Evolutionary conservation across 1,140 invertebrate species (phyloP).

Genomic region (Anadara kagoshimensis): DNA sequence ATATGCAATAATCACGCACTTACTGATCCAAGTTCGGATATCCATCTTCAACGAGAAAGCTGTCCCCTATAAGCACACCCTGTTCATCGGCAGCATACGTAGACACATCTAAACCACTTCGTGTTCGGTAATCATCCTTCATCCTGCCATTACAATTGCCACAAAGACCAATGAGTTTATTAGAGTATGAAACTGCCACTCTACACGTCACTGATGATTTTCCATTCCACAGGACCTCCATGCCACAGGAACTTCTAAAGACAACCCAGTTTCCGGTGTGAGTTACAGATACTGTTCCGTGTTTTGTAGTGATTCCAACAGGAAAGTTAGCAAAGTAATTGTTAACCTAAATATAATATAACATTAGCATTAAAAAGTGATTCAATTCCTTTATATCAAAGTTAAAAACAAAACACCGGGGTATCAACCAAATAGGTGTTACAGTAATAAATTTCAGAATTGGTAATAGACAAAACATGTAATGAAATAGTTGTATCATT

Average conservation of each 20-base stretch:
- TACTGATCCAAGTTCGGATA: background rate
- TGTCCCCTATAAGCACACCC: background rate
- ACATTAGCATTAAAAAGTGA: too few relatives aligned
- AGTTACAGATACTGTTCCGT: background rate
- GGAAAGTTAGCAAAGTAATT: background rate
- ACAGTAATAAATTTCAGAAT: too few relatives aligned
- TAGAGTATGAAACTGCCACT: too few relatives aligned
- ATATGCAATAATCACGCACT: background rate
- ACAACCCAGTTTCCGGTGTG: slow-evolving; percentile 1
- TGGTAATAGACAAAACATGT: too few relatives aligned
- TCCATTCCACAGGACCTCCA: background rate
- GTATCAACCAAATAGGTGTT: too few relatives aligned
- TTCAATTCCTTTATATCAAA: too few relatives aligned
- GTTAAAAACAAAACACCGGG: too few relatives aligned
- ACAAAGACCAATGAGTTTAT: slow-evolving; percentile 35
- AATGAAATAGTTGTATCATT: too few relatives aligned
- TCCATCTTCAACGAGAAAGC: background rate
- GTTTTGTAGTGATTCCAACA: background rate
- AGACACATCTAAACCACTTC: slow-evolving; percentile 26
- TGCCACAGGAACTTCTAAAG: background rate
- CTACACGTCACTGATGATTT: background rate
- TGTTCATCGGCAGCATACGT: background rate
- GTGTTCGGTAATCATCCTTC: slow-evolving; percentile 28
- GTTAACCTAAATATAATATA: background rate
- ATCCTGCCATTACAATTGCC: slow-evolving; percentile 34